These are phyloP conservation scores for Theonella swinhoei DNA, from an alignment of 37 sponge, comb jelly and placozoan species.

Conservation along the genomic window DNA sequence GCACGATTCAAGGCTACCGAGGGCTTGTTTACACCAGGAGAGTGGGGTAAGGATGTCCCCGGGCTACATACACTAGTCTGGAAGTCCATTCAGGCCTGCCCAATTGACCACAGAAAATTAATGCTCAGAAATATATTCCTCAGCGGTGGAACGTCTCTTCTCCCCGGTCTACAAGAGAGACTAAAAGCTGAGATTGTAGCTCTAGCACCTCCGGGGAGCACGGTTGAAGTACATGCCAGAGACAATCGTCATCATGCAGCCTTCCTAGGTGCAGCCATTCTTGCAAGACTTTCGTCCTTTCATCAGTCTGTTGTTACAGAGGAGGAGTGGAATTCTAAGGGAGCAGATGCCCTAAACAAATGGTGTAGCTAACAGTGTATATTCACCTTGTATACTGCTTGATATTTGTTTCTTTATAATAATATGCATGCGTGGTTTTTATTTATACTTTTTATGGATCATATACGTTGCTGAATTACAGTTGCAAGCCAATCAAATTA, in stretches of 20 bases:
- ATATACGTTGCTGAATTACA: too few species aligned
- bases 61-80: slow-evolving; percentile 65
- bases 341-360: slow-evolving; percentile 47
- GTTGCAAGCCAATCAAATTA: too few species aligned
- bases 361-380: background rate
- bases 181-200: slow-evolving; percentile 59
- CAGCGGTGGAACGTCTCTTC: slow-evolving; percentile 62
- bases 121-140: slow-evolving; percentile 71
- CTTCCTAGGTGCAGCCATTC: slow-evolving; percentile 71
- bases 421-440: too few species aligned
- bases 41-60: slow-evolving; percentile 79
- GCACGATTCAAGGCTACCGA: slow-evolving; percentile 69
- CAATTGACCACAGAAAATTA: slow-evolving; percentile 64
- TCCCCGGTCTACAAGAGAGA: slow-evolving; percentile 70
- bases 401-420: too few species aligned
- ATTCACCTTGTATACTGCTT: background rate
- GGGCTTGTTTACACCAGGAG: slow-evolving; percentile 62
- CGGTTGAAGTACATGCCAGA: slow-evolving; percentile 63
- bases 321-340: slow-evolving; percentile 49
- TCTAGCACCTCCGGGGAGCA: slow-evolving; percentile 30
- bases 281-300: slow-evolving; percentile 71
- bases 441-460: too few species aligned
- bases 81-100: slow-evolving; percentile 80
- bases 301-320: slow-evolving; percentile 39
- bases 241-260: slow-evolving; percentile 76